phyloP scores from a whole-genome alignment of 2,797 vertebrate species.

The Parauchenoglanis ngamensis region DNA sequence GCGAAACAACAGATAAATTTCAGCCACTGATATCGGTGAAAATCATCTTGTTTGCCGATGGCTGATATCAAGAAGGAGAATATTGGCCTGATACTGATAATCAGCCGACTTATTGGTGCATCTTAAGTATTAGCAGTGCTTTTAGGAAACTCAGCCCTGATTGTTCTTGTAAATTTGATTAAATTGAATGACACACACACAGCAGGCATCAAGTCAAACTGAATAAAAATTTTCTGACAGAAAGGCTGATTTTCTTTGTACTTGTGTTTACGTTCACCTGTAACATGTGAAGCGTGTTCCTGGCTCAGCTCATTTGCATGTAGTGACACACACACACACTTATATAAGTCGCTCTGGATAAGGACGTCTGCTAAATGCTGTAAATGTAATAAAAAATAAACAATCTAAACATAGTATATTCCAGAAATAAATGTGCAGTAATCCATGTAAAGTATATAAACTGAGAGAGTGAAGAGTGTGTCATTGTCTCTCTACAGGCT shows the following conservation, averaged over 20 bases:
- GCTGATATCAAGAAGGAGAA: too few relatives aligned
- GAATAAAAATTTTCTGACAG: background rate
- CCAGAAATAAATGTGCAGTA: background rate
- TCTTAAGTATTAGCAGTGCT: background rate
- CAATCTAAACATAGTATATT: background rate
- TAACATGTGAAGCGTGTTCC: background rate
- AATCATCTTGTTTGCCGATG: too few relatives aligned
- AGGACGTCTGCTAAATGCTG: background rate
- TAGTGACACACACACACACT: background rate
- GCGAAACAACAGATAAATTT: too few relatives aligned
- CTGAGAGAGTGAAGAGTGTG: too few relatives aligned
- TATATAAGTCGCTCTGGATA: background rate
- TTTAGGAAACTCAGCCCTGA: background rate
- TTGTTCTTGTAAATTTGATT: background rate
- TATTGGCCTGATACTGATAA: too few relatives aligned
- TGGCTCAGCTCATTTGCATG: background rate
- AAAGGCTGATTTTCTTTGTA: background rate
- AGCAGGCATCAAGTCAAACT: background rate
- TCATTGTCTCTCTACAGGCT: too few relatives aligned
- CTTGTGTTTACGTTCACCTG: background rate
- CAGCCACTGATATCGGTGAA: too few relatives aligned
- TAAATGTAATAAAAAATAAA: background rate
- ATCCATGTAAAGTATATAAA: background rate
- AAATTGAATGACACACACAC: background rate
- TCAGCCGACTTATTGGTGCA: background rate